Evolutionary conservation across 2,888 invertebrate genomes (phyloP).

Genomic region (Drosophila multiciliata): DNA sequence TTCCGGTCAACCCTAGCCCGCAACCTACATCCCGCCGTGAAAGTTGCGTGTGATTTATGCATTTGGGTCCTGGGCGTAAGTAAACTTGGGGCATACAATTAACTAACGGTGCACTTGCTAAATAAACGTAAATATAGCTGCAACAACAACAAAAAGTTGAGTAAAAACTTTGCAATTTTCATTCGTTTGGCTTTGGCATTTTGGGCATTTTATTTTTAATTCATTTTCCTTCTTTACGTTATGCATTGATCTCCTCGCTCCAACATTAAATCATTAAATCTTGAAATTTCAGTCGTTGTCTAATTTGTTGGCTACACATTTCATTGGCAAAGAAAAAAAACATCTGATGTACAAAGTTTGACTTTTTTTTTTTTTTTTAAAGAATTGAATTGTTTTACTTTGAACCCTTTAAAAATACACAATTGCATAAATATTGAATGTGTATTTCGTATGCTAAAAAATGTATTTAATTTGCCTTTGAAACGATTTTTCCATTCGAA

Average conservation of each 20-base stretch:
- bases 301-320: slow-evolving; percentile 21
- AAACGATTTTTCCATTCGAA: not conserved
- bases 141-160: slow-evolving; percentile 17
- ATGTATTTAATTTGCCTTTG: not conserved
- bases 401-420: not conserved
- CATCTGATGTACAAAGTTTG: slow-evolving; percentile 7
- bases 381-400: not conserved
- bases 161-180: slow-evolving; percentile 34
- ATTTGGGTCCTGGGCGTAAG: slow-evolving; percentile 64
- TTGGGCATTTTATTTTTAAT: slow-evolving; percentile 1
- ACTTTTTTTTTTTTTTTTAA: not conserved
- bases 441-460: not conserved
- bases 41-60: slow-evolving; percentile 71
- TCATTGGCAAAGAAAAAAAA: not conserved
- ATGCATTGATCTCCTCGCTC: slow-evolving; percentile 34
- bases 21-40: slow-evolving; percentile 33
- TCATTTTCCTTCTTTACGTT: slow-evolving; percentile 3
- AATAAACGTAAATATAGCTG: slow-evolving; percentile 37
- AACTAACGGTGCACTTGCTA: slow-evolving; percentile 58
- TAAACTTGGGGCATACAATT: slow-evolving; percentile 64
- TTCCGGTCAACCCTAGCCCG: slow-evolving; percentile 18
- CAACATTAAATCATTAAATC: slow-evolving; percentile 19
- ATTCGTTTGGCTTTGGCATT: slow-evolving; percentile 10
- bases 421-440: not conserved
- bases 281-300: slow-evolving; percentile 8